A percentile compares a stretch with the other conserved stretches of the same genome.
Evolutionary conservation across 2,113 vertebrate genomes (phyloP).

Genomic region (Microtus richardsoni): DNA sequence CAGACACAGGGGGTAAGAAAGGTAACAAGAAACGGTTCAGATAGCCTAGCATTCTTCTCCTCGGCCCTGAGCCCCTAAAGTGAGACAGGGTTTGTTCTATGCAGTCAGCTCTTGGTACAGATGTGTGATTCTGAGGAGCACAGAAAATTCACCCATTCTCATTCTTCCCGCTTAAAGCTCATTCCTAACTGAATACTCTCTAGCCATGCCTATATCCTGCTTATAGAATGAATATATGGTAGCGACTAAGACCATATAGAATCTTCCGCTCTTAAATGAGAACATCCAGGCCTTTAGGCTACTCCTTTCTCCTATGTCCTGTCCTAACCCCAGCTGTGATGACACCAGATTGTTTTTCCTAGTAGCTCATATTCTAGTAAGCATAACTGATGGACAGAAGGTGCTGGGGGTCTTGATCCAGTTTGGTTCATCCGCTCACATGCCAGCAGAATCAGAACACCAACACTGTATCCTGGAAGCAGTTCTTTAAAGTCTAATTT

Average conservation of each 20-base stretch:
- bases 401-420: neutral
- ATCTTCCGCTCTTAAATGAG: slow-evolving; percentile 8
- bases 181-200: neutral
- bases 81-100: neutral
- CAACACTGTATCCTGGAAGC: neutral
- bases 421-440: neutral
- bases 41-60: neutral
- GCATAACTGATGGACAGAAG: neutral
- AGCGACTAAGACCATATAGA: neutral
- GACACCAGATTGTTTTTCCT: neutral
- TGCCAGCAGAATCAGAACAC: neutral
- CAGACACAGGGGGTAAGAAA: neutral
- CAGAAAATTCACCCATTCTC: neutral
- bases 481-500: slow-evolving; percentile 2
- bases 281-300: neutral
- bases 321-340: neutral
- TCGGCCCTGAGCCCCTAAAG: neutral
- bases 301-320: neutral
- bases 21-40: neutral
- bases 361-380: neutral
- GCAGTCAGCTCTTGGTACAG: neutral
- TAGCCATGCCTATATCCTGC: neutral
- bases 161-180: neutral
- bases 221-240: neutral
- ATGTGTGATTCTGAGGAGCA: neutral